phyloP scores from a whole-genome alignment of 2,797 vertebrate species.

The Monodelphis domestica region DNA sequence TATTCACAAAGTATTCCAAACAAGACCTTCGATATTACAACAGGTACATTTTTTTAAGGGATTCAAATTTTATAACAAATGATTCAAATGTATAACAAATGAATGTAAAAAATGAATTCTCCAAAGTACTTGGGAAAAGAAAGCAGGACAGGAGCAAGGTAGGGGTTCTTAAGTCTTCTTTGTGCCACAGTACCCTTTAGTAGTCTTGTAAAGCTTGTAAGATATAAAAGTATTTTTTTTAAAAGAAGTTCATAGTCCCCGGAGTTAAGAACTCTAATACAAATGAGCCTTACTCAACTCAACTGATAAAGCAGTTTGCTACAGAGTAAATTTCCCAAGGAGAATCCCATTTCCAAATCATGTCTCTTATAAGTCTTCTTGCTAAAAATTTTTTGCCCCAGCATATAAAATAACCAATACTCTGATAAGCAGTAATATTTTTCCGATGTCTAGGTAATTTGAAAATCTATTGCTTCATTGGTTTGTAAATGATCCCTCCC shows the following conservation, averaged over 20 bases:
- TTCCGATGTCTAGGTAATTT: not conserved
- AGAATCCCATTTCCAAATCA: not conserved
- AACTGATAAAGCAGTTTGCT: not conserved
- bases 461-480: not conserved
- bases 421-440: not conserved
- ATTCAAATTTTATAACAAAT: not conserved
- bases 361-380: not conserved
- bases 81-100: too few species aligned
- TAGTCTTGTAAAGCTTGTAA: not conserved
- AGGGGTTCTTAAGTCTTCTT: not conserved
- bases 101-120: not conserved
- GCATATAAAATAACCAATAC: not conserved
- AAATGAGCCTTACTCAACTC: not conserved
- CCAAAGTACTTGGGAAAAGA: not conserved
- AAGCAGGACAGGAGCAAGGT: not conserved
- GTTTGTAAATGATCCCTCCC: not conserved
- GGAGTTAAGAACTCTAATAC: not conserved
- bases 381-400: not conserved
- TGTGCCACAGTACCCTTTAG: not conserved
- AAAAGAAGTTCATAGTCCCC: constrained; percentile 1
- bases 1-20: not conserved
- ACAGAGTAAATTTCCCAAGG: not conserved
- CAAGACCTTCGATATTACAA: not conserved
- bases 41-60: not conserved
- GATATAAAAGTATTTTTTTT: constrained; percentile 11